Base-by-base conservation (phyloP, 2,888 invertebrate species). In the Alviniconcha strummeri region DNA sequence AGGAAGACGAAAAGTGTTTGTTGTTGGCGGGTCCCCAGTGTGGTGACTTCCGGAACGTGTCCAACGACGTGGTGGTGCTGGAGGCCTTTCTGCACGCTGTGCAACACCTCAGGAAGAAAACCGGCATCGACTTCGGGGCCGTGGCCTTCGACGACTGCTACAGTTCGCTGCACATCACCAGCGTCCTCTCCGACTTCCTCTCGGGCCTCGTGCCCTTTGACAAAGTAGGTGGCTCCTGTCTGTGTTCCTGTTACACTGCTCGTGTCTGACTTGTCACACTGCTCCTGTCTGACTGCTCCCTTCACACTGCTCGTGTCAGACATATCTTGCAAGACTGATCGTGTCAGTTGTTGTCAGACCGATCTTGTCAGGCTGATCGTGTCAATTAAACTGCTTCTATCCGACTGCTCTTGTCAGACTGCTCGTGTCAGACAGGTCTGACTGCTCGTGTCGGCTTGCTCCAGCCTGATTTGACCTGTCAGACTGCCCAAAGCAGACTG, bases 131-230 rank as follows among this genome's bases (percentile, higher is more conserved):
- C 4, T 90, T 91, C 79, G 91, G 92, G n/a, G 92, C 91, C 1
- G 83, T 92, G 11, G 89, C 88, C 6, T 88, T 91, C 64, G 92
- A 92, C 81, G 91, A 91, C 84, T 92, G 92, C 84, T 90, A 91
- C 84, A 92, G 90, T 77, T 86, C 90, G 0, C 74, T 85, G n/a
- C 81, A 88, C 60, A 84, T 86, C 15, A 85, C 84, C 54, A 84
- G 79, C 55, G 82, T 87, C 9, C 77, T 88, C 36, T 84, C 87
- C 19, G 82, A 85, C 54, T 87, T 84, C 75, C 82, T 86, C 67
- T 85, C 86, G 9, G 78, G 74, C n/a, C 56, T 86, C 4, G 54
- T 82, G 4, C 67, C 82, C 4, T 71, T 56, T 15, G 57, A 86
- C 54, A 76, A 74, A 57, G 81, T 81, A 56, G 3, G 60, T 69